phyloP scores from a whole-genome alignment of 1,140 invertebrate species.

The Arion vulgaris region DNA sequence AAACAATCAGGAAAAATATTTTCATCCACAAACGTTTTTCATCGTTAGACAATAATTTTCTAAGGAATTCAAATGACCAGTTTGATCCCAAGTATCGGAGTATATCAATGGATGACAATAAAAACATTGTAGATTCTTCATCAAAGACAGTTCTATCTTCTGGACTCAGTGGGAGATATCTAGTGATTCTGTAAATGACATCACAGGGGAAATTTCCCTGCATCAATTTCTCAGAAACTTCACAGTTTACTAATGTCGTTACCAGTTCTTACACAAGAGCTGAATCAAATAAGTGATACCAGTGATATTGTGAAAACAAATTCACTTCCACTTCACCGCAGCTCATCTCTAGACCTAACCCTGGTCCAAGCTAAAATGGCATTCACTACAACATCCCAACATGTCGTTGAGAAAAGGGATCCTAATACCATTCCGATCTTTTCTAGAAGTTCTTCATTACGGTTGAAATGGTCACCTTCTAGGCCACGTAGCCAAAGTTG shows the following conservation, averaged over 20 bases:
- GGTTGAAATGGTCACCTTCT: neutral
- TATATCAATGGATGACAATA: slow-evolving; percentile 42
- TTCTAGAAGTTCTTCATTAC: slow-evolving; percentile 26
- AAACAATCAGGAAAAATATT: slow-evolving; percentile 29
- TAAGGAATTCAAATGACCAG: slow-evolving; percentile 18
- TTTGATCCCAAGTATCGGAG: slow-evolving; percentile 35
- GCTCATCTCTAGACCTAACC: slow-evolving; percentile 53
- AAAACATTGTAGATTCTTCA: neutral
- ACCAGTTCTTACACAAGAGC: slow-evolving; percentile 47
- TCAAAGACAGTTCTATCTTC: neutral
- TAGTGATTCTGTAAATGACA: neutral
- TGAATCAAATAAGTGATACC: neutral
- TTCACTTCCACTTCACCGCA: slow-evolving; percentile 51
- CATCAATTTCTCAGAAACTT: slow-evolving; percentile 64
- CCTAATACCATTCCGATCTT: slow-evolving; percentile 5
- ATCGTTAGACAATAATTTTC: slow-evolving; percentile 49
- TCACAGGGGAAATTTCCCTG: slow-evolving; percentile 53
- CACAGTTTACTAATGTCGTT: slow-evolving; percentile 62
- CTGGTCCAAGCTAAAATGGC: neutral
- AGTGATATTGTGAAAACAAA: slow-evolving; percentile 51
- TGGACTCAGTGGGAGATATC: neutral
- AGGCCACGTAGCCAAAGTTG: slow-evolving; percentile 10
- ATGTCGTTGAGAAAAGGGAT: neutral
- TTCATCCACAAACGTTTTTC: slow-evolving; percentile 56
- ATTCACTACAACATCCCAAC: neutral